A percentile compares a stretch with the other conserved stretches of the same genome.
phyloP scores from a whole-genome alignment of 2,888 invertebrate genomes.

The Galerucella calmariensis region DNA sequence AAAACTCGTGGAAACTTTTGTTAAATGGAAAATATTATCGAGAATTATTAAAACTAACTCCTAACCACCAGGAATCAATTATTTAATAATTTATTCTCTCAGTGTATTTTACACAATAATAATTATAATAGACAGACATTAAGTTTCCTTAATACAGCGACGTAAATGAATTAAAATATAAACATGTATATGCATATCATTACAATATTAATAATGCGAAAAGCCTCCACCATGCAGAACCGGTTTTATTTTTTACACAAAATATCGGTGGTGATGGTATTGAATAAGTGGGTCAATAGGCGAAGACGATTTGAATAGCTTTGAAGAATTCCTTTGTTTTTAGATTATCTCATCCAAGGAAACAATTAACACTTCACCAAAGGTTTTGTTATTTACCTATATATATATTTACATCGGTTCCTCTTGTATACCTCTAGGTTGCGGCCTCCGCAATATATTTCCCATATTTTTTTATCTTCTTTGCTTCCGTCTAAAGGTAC shows the following conservation, averaged over 20 bases:
- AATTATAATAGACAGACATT: background rate
- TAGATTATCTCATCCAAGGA: background rate
- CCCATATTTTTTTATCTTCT: too few species aligned
- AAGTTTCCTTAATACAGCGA: background rate
- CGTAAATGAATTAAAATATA: conserved; percentile 3
- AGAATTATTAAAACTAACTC: background rate
- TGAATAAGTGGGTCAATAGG: background rate
- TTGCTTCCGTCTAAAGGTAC: too few species aligned
- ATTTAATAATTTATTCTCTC: background rate
- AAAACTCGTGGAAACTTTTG: too few species aligned
- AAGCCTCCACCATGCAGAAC: background rate
- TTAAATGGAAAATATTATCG: background rate
- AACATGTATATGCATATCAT: conserved; percentile 5
- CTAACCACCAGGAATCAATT: background rate
- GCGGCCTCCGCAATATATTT: too few species aligned
- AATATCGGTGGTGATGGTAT: conserved; percentile 3
- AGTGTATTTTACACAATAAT: background rate
- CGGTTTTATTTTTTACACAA: background rate
- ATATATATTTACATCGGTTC: too few species aligned
- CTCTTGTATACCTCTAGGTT: too few species aligned
- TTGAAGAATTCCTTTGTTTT: background rate
- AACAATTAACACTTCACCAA: background rate
- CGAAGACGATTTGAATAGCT: background rate
- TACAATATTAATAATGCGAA: conserved; percentile 5
- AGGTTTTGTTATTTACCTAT: background rate